Evolutionary conservation across 2,888 invertebrate genomes (phyloP).

Genomic region (Tenthredo scrophulariae): DNA sequence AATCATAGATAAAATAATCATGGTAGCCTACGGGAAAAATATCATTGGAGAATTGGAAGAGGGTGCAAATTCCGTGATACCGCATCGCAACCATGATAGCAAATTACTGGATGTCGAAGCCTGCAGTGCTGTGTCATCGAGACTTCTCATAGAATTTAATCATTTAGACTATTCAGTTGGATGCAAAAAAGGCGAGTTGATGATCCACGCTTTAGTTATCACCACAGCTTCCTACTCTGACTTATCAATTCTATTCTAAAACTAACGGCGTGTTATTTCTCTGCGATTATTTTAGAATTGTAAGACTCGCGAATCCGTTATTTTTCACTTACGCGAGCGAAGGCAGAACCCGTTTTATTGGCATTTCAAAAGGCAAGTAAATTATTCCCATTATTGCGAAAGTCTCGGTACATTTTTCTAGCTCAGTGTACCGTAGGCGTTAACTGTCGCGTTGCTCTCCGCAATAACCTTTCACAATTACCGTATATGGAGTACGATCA

Average conservation of each 20-base stretch:
- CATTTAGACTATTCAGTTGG: conserved; percentile 60
- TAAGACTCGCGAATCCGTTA: neutral
- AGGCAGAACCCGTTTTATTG: neutral
- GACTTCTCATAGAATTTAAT: conserved; percentile 58
- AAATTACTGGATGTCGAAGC: conserved; percentile 53
- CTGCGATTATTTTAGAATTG: neutral
- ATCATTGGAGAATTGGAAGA: neutral
- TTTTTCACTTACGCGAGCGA: neutral
- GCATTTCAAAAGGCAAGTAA: neutral
- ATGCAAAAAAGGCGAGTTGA: conserved; percentile 57
- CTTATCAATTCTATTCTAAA: neutral
- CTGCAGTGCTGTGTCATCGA: conserved; percentile 26
- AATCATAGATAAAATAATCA: neutral
- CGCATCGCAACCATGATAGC: conserved; percentile 49
- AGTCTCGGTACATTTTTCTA: neutral
- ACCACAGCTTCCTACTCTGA: neutral
- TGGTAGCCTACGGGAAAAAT: neutral
- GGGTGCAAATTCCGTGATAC: conserved; percentile 25
- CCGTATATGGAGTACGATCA: neutral
- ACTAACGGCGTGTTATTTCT: neutral
- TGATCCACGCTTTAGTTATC: neutral
- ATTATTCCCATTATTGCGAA: neutral
- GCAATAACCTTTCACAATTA: neutral
- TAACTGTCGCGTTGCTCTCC: neutral
- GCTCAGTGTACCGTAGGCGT: neutral